These are phyloP conservation scores for Porites evermanni DNA, from an alignment of 92 coral and sea anemone species.

Conservation along the genomic window DNA sequence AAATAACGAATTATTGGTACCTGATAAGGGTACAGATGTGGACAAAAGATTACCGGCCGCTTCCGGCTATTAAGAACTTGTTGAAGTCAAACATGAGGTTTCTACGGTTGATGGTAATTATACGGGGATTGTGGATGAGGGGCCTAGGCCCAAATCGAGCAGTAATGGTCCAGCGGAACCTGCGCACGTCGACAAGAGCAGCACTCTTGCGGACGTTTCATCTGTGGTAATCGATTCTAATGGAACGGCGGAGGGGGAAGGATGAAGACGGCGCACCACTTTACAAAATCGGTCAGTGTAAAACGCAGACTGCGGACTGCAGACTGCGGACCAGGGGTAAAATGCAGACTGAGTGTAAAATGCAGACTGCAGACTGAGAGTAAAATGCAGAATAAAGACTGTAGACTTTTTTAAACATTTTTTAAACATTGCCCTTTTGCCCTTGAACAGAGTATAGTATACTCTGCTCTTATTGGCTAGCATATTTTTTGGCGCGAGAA, in stretches of 20 bases:
- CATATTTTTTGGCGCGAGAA: too few species aligned
- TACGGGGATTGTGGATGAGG: constrained; percentile 12
- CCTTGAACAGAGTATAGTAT: too few species aligned
- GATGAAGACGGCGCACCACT: constrained; percentile 4
- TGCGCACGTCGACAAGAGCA: background rate
- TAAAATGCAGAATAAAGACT: too few species aligned
- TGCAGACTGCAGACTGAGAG: too few species aligned
- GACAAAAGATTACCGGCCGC: constrained; percentile 12
- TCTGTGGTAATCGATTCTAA: background rate
- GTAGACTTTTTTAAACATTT: too few species aligned
- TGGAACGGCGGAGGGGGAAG: background rate
- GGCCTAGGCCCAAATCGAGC: background rate
- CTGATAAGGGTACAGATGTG: background rate
- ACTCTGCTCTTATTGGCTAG: too few species aligned
- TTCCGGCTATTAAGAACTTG: constrained; percentile 37
- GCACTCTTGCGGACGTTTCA: constrained; percentile 12
- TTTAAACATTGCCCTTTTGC: too few species aligned
- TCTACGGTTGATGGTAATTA: background rate
- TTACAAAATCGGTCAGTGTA: too few species aligned
- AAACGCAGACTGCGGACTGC: too few species aligned
- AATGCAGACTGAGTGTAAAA: too few species aligned
- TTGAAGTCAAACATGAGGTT: constrained; percentile 4
- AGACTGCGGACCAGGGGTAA: too few species aligned
- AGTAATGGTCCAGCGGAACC: background rate
- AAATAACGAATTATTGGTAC: constrained; percentile 10